Conservation (phyloP, 2,888 invertebrate species). For the Tachina lurida region DNA sequence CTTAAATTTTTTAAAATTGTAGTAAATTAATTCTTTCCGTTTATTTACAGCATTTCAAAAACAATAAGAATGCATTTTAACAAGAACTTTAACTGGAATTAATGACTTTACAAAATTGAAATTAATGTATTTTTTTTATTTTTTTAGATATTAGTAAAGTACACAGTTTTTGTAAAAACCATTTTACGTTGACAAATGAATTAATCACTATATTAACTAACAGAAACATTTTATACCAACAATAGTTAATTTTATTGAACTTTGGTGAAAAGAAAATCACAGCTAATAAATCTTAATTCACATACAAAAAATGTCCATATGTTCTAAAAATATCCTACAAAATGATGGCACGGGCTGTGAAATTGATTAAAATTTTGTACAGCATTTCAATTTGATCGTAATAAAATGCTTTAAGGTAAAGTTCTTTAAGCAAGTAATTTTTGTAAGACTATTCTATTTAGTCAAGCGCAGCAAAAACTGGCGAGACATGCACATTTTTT, state of each 20-base stretch:
- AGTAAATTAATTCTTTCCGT: no score
- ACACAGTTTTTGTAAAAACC: background rate
- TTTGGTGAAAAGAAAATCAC: no score
- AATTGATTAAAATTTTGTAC: background rate
- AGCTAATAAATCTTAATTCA: background rate
- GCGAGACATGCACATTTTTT: slow-evolving; percentile 20
- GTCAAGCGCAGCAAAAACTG: slow-evolving; percentile 24
- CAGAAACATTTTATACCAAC: background rate
- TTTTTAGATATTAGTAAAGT: background rate
- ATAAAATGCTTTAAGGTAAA: no score
- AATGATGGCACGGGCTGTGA: background rate
- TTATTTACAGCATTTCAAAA: background rate
- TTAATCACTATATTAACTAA: slow-evolving; percentile 18
- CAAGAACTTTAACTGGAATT: slow-evolving; percentile 8
- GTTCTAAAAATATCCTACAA: background rate
- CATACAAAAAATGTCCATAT: background rate
- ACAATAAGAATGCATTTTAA: slow-evolving; percentile 1
- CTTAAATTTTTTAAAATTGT: no score
- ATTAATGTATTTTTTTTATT: slow-evolving; percentile 17
- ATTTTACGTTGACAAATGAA: background rate
- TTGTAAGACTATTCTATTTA: background rate
- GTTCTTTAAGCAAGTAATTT: background rate
- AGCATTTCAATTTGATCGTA: no score
- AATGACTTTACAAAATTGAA: slow-evolving; percentile 24
- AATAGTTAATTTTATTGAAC: background rate